Evolutionary conservation across 1,140 invertebrate genomes (phyloP).

Genomic region (Melipona quadrifasciata): DNA sequence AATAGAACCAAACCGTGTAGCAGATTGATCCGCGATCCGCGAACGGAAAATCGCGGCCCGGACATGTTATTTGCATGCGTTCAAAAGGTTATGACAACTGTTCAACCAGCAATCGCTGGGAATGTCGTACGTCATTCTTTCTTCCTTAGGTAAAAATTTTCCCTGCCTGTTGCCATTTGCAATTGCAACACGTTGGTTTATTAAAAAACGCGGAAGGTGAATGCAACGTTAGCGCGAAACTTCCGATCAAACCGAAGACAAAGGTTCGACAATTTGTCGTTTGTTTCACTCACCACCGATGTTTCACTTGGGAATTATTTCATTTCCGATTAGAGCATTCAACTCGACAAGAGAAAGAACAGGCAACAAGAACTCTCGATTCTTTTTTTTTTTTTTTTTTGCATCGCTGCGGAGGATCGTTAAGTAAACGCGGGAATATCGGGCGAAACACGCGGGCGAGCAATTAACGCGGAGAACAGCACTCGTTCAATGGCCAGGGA

Average conservation of each 20-base stretch:
- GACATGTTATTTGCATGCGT: conserved; percentile 63
- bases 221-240: no score
- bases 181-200: neutral
- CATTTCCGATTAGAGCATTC: no score
- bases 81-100: conserved; percentile 31
- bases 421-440: neutral
- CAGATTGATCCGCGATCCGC: conserved; percentile 51
- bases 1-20: conserved; percentile 58
- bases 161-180: neutral
- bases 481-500: neutral
- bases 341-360: no score
- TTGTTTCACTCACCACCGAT: no score
- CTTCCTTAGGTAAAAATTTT: neutral
- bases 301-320: no score
- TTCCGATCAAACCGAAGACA: no score
- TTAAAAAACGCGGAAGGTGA: neutral
- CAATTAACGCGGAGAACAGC: neutral
- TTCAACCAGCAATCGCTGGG: neutral
- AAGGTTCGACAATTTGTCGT: no score
- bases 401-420: neutral
- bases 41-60: conserved; percentile 34
- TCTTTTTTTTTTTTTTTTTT: no score
- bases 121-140: neutral
- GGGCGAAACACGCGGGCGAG: neutral
- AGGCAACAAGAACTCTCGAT: no score